Base-by-base conservation (phyloP, 53 echinoderm and acorn worm genomes). In the Holothuria leucospilota region DNA sequence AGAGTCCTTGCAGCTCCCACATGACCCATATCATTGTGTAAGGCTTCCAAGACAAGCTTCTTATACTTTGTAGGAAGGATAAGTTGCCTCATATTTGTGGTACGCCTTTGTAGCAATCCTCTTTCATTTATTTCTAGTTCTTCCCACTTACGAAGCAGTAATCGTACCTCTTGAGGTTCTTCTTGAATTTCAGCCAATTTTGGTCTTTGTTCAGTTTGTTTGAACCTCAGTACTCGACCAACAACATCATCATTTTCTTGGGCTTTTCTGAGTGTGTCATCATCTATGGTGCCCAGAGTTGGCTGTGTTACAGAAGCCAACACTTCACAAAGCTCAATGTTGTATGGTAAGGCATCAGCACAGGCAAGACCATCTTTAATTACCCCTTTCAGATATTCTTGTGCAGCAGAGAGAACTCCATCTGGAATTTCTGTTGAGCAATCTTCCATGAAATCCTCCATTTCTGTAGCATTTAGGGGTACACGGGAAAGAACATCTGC, bases 11-110 rank as follows among this genome's bases (percentile, higher is more conserved):
- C n/a, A n/a, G n/a, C n/a, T n/a, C n/a, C n/a, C n/a, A n/a, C n/a
- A n/a, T 93, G 91, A 29, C 91, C 91, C 88, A 88, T 88, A 34
- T 93, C 77, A 52, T 85, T 52, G 41, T 93, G 93, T 14, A 92
- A 49, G 86, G 86, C 18, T 53, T 78, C 58, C 12, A 78, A 26
- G 5, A 87, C 89, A 13, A 70, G 16, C 27, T 68, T 62, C 21
- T 83, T 14, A 16, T 83, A 69, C 40, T 64, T 82, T 49, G 21
- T 25, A 4, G 87, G 91, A 4, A 91, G 59, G 13, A 91, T 71
- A 9, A 91, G 77, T 34, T n/a, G n/a, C n/a, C n/a, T n/a, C n/a
- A n/a, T n/a, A n/a, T n/a, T n/a, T n/a, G n/a, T n/a, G n/a, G n/a
- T n/a, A n/a, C n/a, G n/a, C n/a, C n/a, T n/a, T n/a, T n/a, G n/a